phyloP scores from a whole-genome alignment of 92 coral and sea anemone species.

The Bergia puertoricense region DNA sequence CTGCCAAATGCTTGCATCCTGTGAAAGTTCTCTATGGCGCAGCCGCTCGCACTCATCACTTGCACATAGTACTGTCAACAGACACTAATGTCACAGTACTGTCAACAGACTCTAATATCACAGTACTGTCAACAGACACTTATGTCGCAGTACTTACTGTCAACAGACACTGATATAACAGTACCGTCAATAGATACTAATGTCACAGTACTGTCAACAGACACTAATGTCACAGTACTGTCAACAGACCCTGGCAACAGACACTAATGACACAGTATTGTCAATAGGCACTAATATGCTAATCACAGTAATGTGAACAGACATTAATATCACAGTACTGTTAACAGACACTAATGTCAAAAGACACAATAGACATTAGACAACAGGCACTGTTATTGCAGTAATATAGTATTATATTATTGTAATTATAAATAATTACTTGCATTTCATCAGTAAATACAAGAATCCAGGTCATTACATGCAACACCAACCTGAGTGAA shows the following conservation, averaged over 20 bases:
- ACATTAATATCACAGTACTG: neutral
- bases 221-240: neutral
- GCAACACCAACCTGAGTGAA: conserved; percentile 83
- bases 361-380: no score
- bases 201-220: neutral
- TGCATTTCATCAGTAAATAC: neutral
- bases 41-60: no score
- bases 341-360: neutral
- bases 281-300: neutral
- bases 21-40: no score
- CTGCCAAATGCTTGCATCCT: no score
- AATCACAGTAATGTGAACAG: no score
- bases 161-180: no score
- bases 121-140: neutral
- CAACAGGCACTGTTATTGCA: no score
- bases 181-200: neutral
- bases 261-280: neutral
- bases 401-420: no score
- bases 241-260: neutral
- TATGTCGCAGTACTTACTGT: no score
- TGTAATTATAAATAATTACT: no score
- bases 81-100: neutral
- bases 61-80: neutral
- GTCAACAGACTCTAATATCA: neutral
- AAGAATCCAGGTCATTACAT: neutral